Percentiles rank a stretch among this genome's conserved stretches.
Conservation (phyloP, 2,888 invertebrate species). For the Acrobasis repandana region DNA sequence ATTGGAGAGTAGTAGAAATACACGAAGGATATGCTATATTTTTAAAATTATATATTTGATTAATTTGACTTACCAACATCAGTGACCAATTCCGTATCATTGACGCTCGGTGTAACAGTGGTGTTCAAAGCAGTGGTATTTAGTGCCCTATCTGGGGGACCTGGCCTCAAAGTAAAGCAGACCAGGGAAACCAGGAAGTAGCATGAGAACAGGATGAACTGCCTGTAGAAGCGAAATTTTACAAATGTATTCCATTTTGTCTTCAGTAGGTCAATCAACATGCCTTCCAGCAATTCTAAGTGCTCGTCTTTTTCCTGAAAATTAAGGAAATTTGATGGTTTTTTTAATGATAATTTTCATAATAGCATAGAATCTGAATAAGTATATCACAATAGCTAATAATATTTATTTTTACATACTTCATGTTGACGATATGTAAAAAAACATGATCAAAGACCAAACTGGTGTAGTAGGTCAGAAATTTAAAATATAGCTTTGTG, state of each 20-base stretch:
- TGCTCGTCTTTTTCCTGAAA: conserved; percentile 96
- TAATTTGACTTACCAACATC: conserved; percentile 54
- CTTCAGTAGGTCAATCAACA: conserved; percentile 95
- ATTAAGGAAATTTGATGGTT: conserved; percentile 3
- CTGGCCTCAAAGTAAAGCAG: conserved; percentile 95
- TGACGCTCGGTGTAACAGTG: conserved; percentile 51
- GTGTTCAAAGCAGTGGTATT: conserved; percentile 63
- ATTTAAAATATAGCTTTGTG: too few relatives aligned
- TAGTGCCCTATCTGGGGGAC: conserved; percentile 85
- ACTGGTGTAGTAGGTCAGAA: too few relatives aligned
- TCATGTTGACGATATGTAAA: too few relatives aligned
- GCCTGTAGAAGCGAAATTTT: conserved; percentile 95
- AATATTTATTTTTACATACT: too few relatives aligned
- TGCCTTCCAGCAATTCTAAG: conserved; percentile 96
- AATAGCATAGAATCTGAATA: too few relatives aligned
- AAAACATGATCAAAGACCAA: too few relatives aligned
- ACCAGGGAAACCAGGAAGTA: conserved; percentile 95
- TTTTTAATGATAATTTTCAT: not conserved
- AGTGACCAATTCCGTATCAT: conserved; percentile 58
- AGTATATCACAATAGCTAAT: too few relatives aligned
- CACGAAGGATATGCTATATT: too few relatives aligned
- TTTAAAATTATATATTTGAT: not conserved
- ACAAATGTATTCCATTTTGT: conserved; percentile 99
- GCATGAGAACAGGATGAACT: conserved; percentile 94
- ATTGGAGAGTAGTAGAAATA: too few relatives aligned